Evolutionary conservation across 2,797 vertebrate genomes (phyloP).

Genomic region (Coccyzus lansbergi): DNA sequence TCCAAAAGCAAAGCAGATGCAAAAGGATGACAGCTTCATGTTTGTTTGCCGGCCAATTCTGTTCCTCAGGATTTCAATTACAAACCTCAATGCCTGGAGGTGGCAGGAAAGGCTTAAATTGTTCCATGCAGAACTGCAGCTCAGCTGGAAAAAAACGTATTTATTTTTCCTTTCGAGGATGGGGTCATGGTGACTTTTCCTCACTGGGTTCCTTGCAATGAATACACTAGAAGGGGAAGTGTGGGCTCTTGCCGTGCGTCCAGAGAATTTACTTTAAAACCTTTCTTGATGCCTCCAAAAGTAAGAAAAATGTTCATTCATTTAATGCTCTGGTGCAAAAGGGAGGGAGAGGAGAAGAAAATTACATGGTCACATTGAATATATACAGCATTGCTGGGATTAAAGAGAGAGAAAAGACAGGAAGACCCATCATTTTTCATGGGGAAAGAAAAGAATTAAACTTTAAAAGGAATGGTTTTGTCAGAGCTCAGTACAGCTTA

Average conservation of each 20-base stretch:
- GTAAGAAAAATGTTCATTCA: conserved; percentile 66
- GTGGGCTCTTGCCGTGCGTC: conserved; percentile 27
- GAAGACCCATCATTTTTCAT: not conserved
- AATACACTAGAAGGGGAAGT: not conserved
- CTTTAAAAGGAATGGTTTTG: not conserved
- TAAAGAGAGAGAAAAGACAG: not conserved
- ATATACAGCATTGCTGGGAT: conserved; percentile 36
- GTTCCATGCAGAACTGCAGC: not conserved
- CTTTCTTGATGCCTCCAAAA: not conserved
- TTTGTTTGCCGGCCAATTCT: not conserved
- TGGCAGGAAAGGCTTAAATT: conserved; percentile 29
- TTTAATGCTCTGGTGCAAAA: not conserved
- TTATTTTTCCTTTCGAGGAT: conserved; percentile 48
- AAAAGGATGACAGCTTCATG: not conserved
- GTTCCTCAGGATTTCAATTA: conserved; percentile 54
- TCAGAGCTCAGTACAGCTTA: not conserved
- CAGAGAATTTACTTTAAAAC: conserved; percentile 54
- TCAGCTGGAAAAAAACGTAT: not conserved
- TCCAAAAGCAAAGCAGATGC: conserved; percentile 30
- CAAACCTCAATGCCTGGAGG: conserved; percentile 24
- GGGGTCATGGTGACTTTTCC: conserved; percentile 49
- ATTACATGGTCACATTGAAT: conserved; percentile 21
- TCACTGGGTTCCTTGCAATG: not conserved
- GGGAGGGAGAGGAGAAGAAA: not conserved
- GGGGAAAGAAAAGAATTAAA: not conserved